Evolutionary conservation across 2,797 vertebrate species (phyloP).

Genomic region (Silurus lanzhouensis): DNA sequence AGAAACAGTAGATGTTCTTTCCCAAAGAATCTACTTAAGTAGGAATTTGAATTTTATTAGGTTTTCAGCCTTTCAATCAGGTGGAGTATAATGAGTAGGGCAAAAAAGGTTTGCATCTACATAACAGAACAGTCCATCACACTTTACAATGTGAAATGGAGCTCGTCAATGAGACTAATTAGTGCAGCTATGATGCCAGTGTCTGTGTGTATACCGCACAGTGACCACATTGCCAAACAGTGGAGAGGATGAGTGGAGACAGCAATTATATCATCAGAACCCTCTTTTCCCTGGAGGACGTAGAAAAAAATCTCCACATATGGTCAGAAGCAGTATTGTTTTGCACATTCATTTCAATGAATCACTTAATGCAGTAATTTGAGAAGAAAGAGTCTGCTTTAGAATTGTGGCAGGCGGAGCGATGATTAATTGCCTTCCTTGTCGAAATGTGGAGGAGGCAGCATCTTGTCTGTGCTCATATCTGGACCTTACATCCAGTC

Average conservation of each 20-base stretch:
- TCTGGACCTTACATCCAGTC: conserved; percentile 36
- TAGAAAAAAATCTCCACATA: conserved; percentile 48
- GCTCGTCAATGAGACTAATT: conserved; percentile 43
- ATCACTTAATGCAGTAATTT: conserved; percentile 66
- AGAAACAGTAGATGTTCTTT: conserved; percentile 50
- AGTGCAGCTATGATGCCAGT: conserved; percentile 41
- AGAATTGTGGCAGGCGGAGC: conserved; percentile 64
- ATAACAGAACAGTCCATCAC: conserved; percentile 33
- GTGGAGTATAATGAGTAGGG: conserved; percentile 4
- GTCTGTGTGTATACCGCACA: conserved; percentile 31
- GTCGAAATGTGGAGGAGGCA: conserved; percentile 47
- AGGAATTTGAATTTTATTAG: conserved; percentile 50
- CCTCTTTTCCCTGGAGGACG: conserved; percentile 51
- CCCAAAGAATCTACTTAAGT: conserved; percentile 38
- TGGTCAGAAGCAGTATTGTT: conserved; percentile 61
- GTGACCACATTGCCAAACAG: conserved; percentile 47
- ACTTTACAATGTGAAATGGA: conserved; percentile 35
- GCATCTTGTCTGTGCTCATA: conserved; percentile 40
- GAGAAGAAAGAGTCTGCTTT: conserved; percentile 66
- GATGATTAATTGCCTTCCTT: conserved; percentile 73
- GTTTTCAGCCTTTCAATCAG: conserved; percentile 35
- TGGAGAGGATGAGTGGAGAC: conserved; percentile 50
- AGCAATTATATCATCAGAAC: conserved; percentile 56
- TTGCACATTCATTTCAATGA: conserved; percentile 68
- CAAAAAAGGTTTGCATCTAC: conserved; percentile 6